phyloP scores from a whole-genome alignment of 2,888 invertebrate species.

The Drosophila prostipennis region DNA sequence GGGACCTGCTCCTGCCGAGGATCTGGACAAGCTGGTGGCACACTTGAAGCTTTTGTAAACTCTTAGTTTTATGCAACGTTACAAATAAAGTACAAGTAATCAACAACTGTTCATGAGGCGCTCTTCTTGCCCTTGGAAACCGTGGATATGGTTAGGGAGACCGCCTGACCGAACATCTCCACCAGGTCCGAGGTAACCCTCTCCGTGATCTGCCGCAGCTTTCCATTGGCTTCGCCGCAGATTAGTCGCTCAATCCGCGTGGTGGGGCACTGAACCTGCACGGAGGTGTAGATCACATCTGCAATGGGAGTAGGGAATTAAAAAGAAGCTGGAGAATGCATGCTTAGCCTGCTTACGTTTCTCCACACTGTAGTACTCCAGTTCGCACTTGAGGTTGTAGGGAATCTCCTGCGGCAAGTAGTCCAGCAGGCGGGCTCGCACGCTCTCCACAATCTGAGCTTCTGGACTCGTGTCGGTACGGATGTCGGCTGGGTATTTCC shows the following conservation, averaged over 20 bases:
- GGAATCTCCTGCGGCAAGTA: constrained; percentile 94
- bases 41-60: constrained; percentile 86
- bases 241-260: constrained; percentile 87
- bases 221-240: constrained; percentile 88
- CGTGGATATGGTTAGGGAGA: constrained; percentile 83
- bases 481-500: constrained; percentile 88
- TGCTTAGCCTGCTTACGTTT: constrained; percentile 83
- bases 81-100: constrained; percentile 20
- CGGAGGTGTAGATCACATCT: constrained; percentile 86
- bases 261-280: constrained; percentile 87
- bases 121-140: constrained; percentile 46
- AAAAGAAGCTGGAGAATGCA: not conserved
- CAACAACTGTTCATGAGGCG: constrained; percentile 4
- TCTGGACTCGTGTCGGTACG: constrained; percentile 91
- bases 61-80: constrained; percentile 25
- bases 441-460: constrained; percentile 89
- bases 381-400: constrained; percentile 88
- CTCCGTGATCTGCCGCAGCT: constrained; percentile 89
- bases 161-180: constrained; percentile 87
- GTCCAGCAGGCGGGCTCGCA: constrained; percentile 93
- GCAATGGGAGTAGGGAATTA: constrained; percentile 54
- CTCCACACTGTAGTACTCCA: constrained; percentile 89
- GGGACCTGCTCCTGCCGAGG: constrained; percentile 87
- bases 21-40: constrained; percentile 87
- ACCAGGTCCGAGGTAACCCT: constrained; percentile 87